Evolutionary conservation across 2,113 vertebrate genomes (phyloP), one percentile per base, ranked within the genome.

Genomic region (Lonchura striata): DNA sequence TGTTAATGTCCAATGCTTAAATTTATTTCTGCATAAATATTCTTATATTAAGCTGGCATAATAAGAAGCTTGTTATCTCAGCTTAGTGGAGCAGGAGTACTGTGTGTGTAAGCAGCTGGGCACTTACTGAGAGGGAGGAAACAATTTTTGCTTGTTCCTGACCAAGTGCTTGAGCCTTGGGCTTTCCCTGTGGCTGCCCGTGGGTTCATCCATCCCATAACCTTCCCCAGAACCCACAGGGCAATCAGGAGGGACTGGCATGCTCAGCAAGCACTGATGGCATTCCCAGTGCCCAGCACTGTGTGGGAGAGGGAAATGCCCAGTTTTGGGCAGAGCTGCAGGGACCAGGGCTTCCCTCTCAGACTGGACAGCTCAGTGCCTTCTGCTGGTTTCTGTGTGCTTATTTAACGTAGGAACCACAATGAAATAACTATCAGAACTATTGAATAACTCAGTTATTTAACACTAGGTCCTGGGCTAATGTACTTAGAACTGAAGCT

Each of bases 201-300:
- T 46, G 44, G 41, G 37, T 33, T 56, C 9, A 7, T 28, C 19
- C 57, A 47, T 10, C 21, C 27, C 30, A 18, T 22, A 6, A 21
- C 35, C 25, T 30, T 61, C 64, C 42, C 5, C 0, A 1, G 49
- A 46, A 82, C 3, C n/a, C 60, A 5, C 8, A n/a, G 42, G 20
- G 39, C 39, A 54, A 4, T 10, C 27, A 17, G 50, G 23, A 41
- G 49, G 7, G 21, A 49, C 35, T 49, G 41, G 7, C 3, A 2
- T 9, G 20, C 17, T 35, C 33, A 4, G 31, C 6, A 30, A 57
- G 46, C 30, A 23, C 2, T 7, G 2, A 5, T 5, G 3, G 15
- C 6, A 8, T 23, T 5, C 1, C 5, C n/a, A 6, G 22, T 27
- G 59, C 35, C 35, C 17, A 74, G 78, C n/a, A 1, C 33, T 21